Percentiles rank a stretch among this genome's conserved stretches.
These are phyloP conservation scores for Drosophila navojoa DNA, from an alignment of 1,140 invertebrate species.

Conservation along the genomic window DNA sequence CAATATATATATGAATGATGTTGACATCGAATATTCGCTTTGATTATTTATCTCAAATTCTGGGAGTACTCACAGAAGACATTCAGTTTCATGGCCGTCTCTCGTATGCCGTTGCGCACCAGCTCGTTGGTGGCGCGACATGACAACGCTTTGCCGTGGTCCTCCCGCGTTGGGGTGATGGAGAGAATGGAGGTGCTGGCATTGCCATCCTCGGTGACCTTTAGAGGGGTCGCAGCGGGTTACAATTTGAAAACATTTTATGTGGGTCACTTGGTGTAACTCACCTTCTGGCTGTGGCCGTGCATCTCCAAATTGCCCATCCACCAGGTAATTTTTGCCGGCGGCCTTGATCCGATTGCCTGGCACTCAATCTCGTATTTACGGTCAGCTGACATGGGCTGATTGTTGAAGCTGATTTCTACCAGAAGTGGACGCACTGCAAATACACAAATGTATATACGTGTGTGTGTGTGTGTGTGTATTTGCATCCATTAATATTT, in stretches of 20 bases:
- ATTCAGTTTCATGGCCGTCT: constrained; percentile 91
- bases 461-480: constrained; percentile 2
- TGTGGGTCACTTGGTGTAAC: neutral
- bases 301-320: constrained; percentile 88
- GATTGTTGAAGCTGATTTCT: constrained; percentile 90
- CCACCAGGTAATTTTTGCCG: constrained; percentile 92
- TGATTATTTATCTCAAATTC: too few relatives aligned
- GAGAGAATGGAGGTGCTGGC: constrained; percentile 90
- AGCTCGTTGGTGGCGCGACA: constrained; percentile 92
- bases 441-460: constrained; percentile 60
- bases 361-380: constrained; percentile 91
- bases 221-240: constrained; percentile 33
- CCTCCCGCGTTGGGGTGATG: constrained; percentile 89
- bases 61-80: constrained; percentile 90
- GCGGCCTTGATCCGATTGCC: constrained; percentile 91
- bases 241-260: neutral
- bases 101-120: constrained; percentile 88
- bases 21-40: too few relatives aligned
- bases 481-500: constrained; percentile 66
- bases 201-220: constrained; percentile 92
- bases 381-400: constrained; percentile 92
- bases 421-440: constrained; percentile 91
- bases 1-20: too few relatives aligned
- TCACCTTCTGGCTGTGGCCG: constrained; percentile 81
- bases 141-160: constrained; percentile 91